Base-by-base conservation (phyloP, 2,888 invertebrate genomes). In the Cyaniris semiargus region DNA sequence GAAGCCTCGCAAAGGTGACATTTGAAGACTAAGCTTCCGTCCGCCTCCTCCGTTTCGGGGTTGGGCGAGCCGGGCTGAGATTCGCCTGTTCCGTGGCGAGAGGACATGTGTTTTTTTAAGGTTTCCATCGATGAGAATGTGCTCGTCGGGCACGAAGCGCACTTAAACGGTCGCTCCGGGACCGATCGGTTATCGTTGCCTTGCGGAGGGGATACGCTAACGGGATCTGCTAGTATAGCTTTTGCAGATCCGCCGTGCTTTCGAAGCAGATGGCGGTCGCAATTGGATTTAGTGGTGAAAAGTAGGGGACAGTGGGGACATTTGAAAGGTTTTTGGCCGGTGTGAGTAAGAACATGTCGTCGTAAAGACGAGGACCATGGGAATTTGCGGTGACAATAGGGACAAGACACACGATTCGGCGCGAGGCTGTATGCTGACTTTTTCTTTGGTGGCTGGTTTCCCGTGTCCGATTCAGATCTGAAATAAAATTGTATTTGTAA, bases 261-360 rank as follows among this genome's bases (percentile, higher is more conserved):
- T 58, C 98, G 95, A 76, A 98, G 91, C 79, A 99, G 92, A 88
- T 99, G 99, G 15, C 99, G 97, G 86, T 99, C 99, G 88, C 99
- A 98, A 90, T 99, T 99, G 10, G 98, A 98, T 88, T 99, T 99
- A 0, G 99, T 99, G 56, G 99, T 99, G 89, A 99, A 99, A 1
- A 98, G 96, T 10, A 99, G 95, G 0, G 98, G 97, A 87, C 99
- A 99, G 85, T 98, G 97, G 0, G 97, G 97, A 89, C 99, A 99
- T 86, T 98, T 98, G 94, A 97, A 99, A 0, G 99, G 99, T 86
- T 99, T 99, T 87, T 99, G 98, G 1, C 97, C 98, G 0, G 99
- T 99, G 88, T 99, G 99, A 0, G 99, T 99, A 7, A 98, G 92
- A 58, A 99, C 97, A 88, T 99, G 99, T 13, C 99, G 95, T n/a